Evolutionary conservation across 92 coral and sea anemone genomes (phyloP), one percentile per base, ranked within the genome.

Genomic region (Heliopora coerulea): DNA sequence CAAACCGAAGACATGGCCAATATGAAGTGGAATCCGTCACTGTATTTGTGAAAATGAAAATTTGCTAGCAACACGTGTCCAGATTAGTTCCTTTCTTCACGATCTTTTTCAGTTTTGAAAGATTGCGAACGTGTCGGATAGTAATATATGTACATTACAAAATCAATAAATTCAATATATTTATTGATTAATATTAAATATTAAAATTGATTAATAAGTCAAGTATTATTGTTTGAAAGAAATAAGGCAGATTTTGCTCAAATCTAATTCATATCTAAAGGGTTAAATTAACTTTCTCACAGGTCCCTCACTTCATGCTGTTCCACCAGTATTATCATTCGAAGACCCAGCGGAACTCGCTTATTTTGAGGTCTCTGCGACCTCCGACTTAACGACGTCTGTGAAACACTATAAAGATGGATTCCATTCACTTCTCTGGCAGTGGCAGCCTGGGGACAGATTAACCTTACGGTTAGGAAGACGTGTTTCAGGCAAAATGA

Each of bases 361-460:
- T 37, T 70, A 52, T 40, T 70, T 70, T 52, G 23, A 52, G 33
- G 29, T 31, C 57, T 58, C 77, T 13, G 8, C 8, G 19, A 70
- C 49, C 0, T 70, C 77, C 8, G 17, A 18, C n/a, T 54, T 70
- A 49, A 54, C 44, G 3, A 52, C 20, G 31, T 70, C 77, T 17
- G 0, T 65, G 6, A 64, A 54, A 10, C 75, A 68, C 21, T 78
- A 78, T 65, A 78, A 78, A 20, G 74, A 78, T 35, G 82, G 82
- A 19, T 78, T 28, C 37, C 73, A 78, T 25, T 78, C 82, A 3
- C 32, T 78, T 20, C n/a, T 31, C 13, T 78, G 82, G 82, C 50
- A 20, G 13, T 78, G 82, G 82, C 41, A 12, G 20, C 40, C 65
- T 40, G 54, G 63, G 6, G 72, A 77, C 63, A 32, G 49, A 50